These are phyloP conservation scores for Leptopterna dolabrata DNA, from an alignment of 2,888 invertebrate genomes.

Conservation along the genomic window DNA sequence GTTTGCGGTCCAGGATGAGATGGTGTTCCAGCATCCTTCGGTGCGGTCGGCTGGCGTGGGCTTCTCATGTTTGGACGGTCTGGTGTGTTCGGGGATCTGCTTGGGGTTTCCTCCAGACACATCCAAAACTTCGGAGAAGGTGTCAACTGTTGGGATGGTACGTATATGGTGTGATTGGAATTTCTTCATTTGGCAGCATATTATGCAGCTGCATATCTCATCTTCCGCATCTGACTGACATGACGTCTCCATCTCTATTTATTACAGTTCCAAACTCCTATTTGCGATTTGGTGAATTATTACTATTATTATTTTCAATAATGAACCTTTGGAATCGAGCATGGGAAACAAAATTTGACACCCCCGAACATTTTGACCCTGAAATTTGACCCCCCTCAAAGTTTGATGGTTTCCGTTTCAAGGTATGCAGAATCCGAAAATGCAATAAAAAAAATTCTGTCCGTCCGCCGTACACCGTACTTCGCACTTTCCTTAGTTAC, in stretches of 20 bases:
- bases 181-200: background rate
- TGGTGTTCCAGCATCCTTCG: background rate
- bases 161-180: background rate
- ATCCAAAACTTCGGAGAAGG: background rate
- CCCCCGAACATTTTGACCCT: too few species aligned
- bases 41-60: background rate
- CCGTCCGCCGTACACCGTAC: too few species aligned
- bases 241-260: background rate
- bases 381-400: too few species aligned
- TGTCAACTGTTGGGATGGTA: background rate
- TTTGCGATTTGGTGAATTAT: background rate
- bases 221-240: background rate
- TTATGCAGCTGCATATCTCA: background rate
- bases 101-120: background rate
- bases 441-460: too few species aligned
- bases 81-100: background rate
- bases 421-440: too few species aligned
- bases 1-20: background rate
- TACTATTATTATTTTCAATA: too few species aligned
- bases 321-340: too few species aligned
- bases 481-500: too few species aligned
- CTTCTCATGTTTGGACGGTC: background rate
- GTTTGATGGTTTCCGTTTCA: too few species aligned
- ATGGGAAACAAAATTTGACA: too few species aligned
- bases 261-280: conserved; percentile 14